Percentiles rank a stretch among this genome's conserved stretches.
Evolutionary conservation across 2,888 invertebrate genomes (phyloP).

Genomic region (Ennomos quercinarius): DNA sequence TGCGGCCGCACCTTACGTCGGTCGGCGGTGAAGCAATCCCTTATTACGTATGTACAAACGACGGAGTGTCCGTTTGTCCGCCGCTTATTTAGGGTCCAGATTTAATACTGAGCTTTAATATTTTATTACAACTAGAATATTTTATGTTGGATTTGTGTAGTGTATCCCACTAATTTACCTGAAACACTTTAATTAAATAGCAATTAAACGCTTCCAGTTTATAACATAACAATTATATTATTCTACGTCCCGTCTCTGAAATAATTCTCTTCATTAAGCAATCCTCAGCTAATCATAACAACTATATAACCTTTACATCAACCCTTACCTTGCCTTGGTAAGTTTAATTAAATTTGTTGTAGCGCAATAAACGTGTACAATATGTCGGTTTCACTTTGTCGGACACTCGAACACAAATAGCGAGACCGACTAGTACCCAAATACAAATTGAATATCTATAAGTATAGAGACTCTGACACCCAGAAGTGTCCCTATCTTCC

Average conservation of each 20-base stretch:
- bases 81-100: slow-evolving; percentile 26
- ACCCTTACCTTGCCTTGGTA: slow-evolving; percentile 9
- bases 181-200: not conserved
- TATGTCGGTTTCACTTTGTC: slow-evolving; percentile 1
- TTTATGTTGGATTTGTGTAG: slow-evolving; percentile 1
- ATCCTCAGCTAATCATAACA: slow-evolving; percentile 2
- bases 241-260: not conserved
- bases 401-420: too few species aligned
- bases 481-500: too few species aligned
- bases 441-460: too few species aligned
- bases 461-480: too few species aligned
- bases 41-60: slow-evolving; percentile 35
- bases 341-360: slow-evolving; percentile 1
- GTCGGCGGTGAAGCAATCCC: slow-evolving; percentile 14
- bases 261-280: slow-evolving; percentile 3
- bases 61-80: slow-evolving; percentile 27
- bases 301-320: not conserved
- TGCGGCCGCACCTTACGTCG: slow-evolving; percentile 1
- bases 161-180: not conserved
- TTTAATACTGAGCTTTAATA: slow-evolving; percentile 34
- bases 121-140: slow-evolving; percentile 11
- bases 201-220: not conserved
- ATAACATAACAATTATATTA: not conserved
- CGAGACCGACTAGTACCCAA: too few species aligned
- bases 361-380: slow-evolving; percentile 1